Evolutionary conservation across 2,113 vertebrate genomes (phyloP), one percentile per base, ranked within the genome.

Genomic region (Etheostoma spectabile): DNA sequence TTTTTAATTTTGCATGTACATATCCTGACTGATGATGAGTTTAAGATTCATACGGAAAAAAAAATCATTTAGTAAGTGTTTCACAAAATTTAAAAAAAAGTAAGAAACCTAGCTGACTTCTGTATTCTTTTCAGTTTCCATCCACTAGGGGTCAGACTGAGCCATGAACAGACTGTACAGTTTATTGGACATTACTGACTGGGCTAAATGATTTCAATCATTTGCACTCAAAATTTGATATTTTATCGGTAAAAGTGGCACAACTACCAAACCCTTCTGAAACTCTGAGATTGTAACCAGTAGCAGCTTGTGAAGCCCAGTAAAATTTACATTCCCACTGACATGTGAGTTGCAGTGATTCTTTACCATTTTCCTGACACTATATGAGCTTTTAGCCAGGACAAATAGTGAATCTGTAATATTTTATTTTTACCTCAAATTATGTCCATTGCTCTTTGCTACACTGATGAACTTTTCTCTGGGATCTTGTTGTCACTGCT

Each of bases 111-210:
- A 7, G 1, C 12, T 0, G 4, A 53, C 18, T 19, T 48, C 4
- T 84, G 30, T n/a, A 46, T 8, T 69, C 14, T 12, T 5, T 63
- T 60, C 56, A 38, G 14, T 45, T 61, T 52, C 2, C 83, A 85
- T 71, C 92, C 93, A 91, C 90, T 77, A 93, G 93, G 77, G 80
- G 93, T 92, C 93, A 93, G 80, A 83, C 78, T 88, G 77, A 66
- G 48, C 77, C 74, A 81, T 69, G 68, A 71, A 75, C 70, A 71
- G 21, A 53, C 69, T 86, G 79, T 33, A 72, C 67, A 80, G 19
- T 75, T 59, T 51, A 65, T 49, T 71, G 49, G 53, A 87, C 83
- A 86, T 16, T 33, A 79, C 8, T 59, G 11, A 62, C 22, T 46
- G n/a, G 1, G 11, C 0, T 57, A 21, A 70, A 0, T 55, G 0